Evolutionary conservation across 2,113 vertebrate species (phyloP).

Genomic region (Carassius auratus): DNA sequence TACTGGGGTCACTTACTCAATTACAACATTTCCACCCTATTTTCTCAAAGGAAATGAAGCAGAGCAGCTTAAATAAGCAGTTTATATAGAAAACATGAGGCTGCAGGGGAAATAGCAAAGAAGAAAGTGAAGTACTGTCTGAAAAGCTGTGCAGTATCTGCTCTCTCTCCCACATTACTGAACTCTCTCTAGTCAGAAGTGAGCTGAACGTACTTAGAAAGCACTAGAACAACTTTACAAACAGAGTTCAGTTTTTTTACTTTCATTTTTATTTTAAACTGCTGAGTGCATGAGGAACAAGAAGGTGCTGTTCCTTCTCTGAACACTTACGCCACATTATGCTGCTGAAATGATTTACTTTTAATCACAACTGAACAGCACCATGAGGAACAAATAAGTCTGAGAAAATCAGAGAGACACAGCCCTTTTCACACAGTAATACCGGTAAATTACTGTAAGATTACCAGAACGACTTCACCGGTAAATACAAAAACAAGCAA

Average conservation of each 20-base stretch:
- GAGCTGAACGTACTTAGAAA: neutral
- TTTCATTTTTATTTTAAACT: conserved; percentile 8
- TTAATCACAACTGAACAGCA: neutral
- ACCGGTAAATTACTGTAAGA: too few species aligned
- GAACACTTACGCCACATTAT: neutral
- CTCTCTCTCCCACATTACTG: conserved; percentile 14
- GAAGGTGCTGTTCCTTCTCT: conserved; percentile 9
- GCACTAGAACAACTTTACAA: neutral
- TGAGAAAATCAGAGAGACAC: neutral
- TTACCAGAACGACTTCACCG: too few species aligned
- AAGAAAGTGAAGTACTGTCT: conserved; percentile 18
- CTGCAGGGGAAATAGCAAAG: neutral
- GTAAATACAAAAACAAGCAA: too few species aligned
- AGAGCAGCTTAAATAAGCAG: neutral
- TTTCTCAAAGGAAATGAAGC: conserved; percentile 6
- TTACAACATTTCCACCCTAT: neutral
- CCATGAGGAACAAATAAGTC: neutral
- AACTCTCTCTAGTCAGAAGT: conserved; percentile 17
- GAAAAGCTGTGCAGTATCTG: neutral
- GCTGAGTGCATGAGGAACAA: neutral
- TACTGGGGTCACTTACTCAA: neutral
- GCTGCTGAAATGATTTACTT: neutral
- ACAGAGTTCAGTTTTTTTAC: neutral
- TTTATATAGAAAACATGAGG: neutral
- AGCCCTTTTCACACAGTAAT: too few species aligned